Percentiles rank a stretch among this genome's conserved stretches.
Evolutionary conservation across 2,888 invertebrate species (phyloP).

Genomic region (Hyalella azteca): DNA sequence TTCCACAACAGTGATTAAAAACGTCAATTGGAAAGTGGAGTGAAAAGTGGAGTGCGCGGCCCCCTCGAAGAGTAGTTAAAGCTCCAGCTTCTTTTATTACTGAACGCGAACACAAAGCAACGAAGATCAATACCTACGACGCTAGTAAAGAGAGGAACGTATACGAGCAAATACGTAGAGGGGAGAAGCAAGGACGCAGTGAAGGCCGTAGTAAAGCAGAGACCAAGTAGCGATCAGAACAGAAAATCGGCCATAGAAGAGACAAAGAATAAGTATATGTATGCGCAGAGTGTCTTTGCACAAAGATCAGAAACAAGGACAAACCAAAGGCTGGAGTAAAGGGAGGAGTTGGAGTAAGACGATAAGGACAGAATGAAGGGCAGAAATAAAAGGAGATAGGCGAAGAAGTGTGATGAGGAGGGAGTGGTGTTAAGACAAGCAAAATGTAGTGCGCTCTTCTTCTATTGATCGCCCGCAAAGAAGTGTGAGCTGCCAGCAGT

Average conservation of each 20-base stretch:
- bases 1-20: neutral
- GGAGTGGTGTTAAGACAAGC: constrained; percentile 24
- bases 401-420: too few species aligned
- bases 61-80: constrained; percentile 10
- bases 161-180: neutral
- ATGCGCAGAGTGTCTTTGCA: too few species aligned
- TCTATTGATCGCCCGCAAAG: constrained; percentile 32
- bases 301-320: too few species aligned
- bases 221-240: constrained; percentile 16
- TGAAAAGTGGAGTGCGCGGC: neutral
- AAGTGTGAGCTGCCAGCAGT: constrained; percentile 27
- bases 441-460: constrained; percentile 35
- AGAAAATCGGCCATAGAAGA: neutral
- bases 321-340: too few species aligned
- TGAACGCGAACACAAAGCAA: neutral
- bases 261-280: too few species aligned
- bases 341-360: neutral
- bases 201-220: constrained; percentile 33
- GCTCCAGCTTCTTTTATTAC: constrained; percentile 19
- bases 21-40: neutral
- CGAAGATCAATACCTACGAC: constrained; percentile 10
- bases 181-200: constrained; percentile 31
- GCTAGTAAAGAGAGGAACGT: constrained; percentile 3
- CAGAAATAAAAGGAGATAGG: too few species aligned
- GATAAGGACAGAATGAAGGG: neutral